A percentile compares a stretch with the other conserved stretches of the same genome.
Evolutionary conservation across 2,888 invertebrate genomes (phyloP).

Genomic region (Oscheius sp.): DNA sequence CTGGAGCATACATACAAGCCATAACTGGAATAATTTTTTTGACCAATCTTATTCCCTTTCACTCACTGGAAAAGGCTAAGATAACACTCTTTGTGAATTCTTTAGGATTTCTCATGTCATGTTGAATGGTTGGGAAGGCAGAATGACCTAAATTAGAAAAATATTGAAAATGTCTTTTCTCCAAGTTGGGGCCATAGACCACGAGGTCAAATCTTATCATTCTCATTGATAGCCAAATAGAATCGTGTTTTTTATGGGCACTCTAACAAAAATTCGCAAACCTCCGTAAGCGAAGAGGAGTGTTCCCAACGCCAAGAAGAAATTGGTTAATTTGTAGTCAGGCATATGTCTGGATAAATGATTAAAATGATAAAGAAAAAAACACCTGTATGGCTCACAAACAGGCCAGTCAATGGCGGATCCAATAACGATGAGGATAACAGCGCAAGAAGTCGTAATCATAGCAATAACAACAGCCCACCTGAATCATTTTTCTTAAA

Average conservation of each 20-base stretch:
- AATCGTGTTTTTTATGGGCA: background rate
- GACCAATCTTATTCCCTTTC: background rate
- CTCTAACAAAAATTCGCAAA: slow-evolving; percentile 12
- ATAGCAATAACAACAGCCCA: slow-evolving; percentile 67
- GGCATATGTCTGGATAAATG: slow-evolving; percentile 46
- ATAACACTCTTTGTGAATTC: slow-evolving; percentile 63
- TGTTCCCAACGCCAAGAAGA: slow-evolving; percentile 67
- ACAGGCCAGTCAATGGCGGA: slow-evolving; percentile 54
- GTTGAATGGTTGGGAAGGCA: slow-evolving; percentile 66
- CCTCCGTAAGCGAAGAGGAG: slow-evolving; percentile 67
- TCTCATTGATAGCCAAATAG: too few relatives aligned
- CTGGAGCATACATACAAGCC: slow-evolving; percentile 63
- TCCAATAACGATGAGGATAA: slow-evolving; percentile 63
- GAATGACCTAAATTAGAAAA: slow-evolving; percentile 38
- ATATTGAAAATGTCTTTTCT: too few relatives aligned
- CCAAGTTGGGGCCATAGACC: too few relatives aligned
- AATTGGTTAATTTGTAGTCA: slow-evolving; percentile 50
- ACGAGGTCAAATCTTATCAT: too few relatives aligned
- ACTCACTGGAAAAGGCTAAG: slow-evolving; percentile 60
- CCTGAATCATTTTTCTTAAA: slow-evolving; percentile 42
- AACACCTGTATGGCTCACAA: slow-evolving; percentile 43
- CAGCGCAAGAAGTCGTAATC: slow-evolving; percentile 66
- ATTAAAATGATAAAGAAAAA: background rate
- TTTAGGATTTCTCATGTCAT: slow-evolving; percentile 65
- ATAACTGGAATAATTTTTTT: slow-evolving; percentile 53